Base-by-base conservation (phyloP, 2,797 vertebrate species). In the Huso huso region DNA sequence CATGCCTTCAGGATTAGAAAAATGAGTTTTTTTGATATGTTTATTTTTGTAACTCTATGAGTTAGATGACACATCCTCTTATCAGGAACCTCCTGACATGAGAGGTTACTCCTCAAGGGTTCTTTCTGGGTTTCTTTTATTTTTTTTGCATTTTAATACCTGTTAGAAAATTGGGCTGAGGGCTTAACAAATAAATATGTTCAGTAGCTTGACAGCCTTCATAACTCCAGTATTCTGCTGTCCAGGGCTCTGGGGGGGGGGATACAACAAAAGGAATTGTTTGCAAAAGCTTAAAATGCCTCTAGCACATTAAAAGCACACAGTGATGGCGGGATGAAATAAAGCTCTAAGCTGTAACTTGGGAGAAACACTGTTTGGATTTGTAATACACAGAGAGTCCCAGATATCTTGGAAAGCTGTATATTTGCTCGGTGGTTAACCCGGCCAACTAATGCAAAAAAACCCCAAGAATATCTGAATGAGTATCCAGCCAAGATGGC, bases 211-310 rank as follows among this genome's bases (percentile, higher is more conserved):
- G 55, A 58, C 55, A 58, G 61, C 7, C n/a, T 37, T 62, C 18
- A 15, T 10, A 62, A 62, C 18, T 62, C 7, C 11, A 6, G 8
- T 6, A 58, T n/a, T 15, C 12, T 62, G 61, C 8, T 48, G n/a
- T 62, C 61, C 61, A 11, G 37, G 37, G 8, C 61, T 37, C 18
- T 37, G 11, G 18, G 18, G 18, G 18, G 18, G 18, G 18, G 18
- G 61, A 62, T 7, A 10, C 61, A 62, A 62, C 61, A 62, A 10
- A 62, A 62, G 61, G 61, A 62, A 37, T 9, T 62, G 61, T 62
- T 62, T 62, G 61, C 48, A 62, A 62, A 62, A 18, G 13, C 37
- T 62, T n/a, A 58, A 62, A 62, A 15, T n/a, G 12, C 18, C 37
- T 62, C 8, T 48, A 62, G 48, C 18, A 15, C 61, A 62, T 18